phyloP scores from a whole-genome alignment of 1,140 invertebrate genomes.

The Diprion similis region DNA sequence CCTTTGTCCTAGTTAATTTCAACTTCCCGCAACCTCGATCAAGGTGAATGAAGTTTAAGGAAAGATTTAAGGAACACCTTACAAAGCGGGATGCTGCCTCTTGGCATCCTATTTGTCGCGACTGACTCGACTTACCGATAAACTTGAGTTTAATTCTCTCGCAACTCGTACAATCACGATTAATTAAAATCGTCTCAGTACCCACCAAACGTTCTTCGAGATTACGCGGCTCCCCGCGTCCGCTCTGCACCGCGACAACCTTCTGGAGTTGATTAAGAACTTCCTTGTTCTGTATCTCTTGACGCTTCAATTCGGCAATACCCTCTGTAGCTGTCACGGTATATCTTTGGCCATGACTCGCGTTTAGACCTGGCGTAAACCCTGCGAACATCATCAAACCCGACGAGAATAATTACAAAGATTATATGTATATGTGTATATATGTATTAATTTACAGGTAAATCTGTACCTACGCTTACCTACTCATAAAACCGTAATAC shows the following conservation, averaged over 20 bases:
- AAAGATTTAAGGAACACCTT: too few relatives aligned
- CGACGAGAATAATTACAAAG: neutral
- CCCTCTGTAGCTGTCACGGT: conserved; percentile 71
- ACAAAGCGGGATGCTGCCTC: too few relatives aligned
- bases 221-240: conserved; percentile 64
- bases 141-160: too few relatives aligned
- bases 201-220: conserved; percentile 67
- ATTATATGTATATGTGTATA: neutral
- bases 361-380: conserved; percentile 69
- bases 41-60: too few relatives aligned
- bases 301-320: conserved; percentile 70
- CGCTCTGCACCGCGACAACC: conserved; percentile 65
- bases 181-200: neutral
- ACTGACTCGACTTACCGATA: too few relatives aligned
- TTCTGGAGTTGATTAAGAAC: conserved; percentile 62
- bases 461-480: too few relatives aligned
- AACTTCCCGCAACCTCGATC: too few relatives aligned
- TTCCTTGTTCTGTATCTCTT: conserved; percentile 64
- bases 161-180: too few relatives aligned
- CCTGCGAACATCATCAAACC: conserved; percentile 53
- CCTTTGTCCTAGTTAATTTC: too few relatives aligned
- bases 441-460: too few relatives aligned
- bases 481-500: too few relatives aligned
- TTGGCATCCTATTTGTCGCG: too few relatives aligned
- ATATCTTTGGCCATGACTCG: conserved; percentile 70